Conservation (phyloP, 2,113 vertebrate genomes). For the Coryphaenoides rupestris region DNA sequence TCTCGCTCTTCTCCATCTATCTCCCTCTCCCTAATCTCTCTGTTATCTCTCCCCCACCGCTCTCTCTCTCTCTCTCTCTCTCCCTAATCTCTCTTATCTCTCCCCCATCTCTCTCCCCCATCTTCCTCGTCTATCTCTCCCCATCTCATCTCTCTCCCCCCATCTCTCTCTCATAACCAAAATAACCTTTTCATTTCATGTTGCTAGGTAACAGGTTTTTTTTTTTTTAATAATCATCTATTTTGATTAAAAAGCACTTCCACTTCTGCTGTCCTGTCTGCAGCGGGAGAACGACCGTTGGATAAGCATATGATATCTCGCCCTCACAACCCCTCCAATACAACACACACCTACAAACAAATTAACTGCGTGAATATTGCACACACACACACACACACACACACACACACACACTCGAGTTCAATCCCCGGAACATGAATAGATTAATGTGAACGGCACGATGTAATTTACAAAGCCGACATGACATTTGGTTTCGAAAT, state of each 20-base stretch:
- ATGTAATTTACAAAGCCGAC: too few relatives aligned
- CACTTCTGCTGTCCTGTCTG: not conserved
- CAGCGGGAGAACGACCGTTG: not conserved
- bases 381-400: too few relatives aligned
- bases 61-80: too few relatives aligned
- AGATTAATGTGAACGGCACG: too few relatives aligned
- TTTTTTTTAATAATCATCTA: not conserved
- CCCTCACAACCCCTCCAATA: not conserved
- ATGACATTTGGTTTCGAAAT: too few relatives aligned
- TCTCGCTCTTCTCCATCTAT: too few relatives aligned
- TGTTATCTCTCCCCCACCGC: too few relatives aligned
- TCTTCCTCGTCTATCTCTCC: constrained; percentile 25
- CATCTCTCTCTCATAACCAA: constrained; percentile 19
- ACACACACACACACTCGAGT: not conserved
- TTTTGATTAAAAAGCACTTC: constrained; percentile 1
- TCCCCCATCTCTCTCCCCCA: constrained; percentile 8
- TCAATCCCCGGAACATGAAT: too few relatives aligned
- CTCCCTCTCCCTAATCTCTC: too few relatives aligned
- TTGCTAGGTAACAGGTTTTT: constrained; percentile 77
- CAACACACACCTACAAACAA: not conserved
- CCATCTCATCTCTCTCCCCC: constrained; percentile 12
- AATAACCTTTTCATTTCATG: constrained; percentile 64
- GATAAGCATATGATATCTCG: constrained; percentile 1
- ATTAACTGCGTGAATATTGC: not conserved
- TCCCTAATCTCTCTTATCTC: too few relatives aligned